Evolutionary conservation across 2,113 vertebrate species (phyloP).

Genomic region (Mesocricetus auratus): DNA sequence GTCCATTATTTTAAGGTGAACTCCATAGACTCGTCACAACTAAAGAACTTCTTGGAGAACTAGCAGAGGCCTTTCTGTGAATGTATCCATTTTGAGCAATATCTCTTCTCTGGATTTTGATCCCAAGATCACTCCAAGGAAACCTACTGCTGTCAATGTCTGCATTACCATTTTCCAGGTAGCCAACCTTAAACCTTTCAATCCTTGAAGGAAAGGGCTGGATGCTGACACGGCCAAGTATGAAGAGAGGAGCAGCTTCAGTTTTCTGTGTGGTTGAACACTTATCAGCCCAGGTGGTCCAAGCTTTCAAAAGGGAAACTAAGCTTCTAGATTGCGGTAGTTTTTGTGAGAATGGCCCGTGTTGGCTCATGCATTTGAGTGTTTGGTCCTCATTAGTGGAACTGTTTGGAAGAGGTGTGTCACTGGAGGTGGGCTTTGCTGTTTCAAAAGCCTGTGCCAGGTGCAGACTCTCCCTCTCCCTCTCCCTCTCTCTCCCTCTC

Average conservation of each 20-base stretch:
- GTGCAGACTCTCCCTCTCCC: not conserved
- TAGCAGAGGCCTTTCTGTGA: not conserved
- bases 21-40: not conserved
- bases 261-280: not conserved
- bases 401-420: not conserved
- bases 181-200: not conserved
- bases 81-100: not conserved
- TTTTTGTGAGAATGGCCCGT: not conserved
- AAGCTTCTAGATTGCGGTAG: not conserved
- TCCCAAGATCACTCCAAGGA: not conserved
- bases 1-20: not conserved
- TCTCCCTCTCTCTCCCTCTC: no score
- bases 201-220: not conserved
- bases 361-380: not conserved
- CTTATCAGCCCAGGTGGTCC: not conserved
- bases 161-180: not conserved
- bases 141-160: not conserved
- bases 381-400: not conserved
- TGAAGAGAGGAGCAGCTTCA: not conserved
- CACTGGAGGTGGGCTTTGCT: not conserved
- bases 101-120: not conserved
- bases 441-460: not conserved
- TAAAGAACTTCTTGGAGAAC: not conserved
- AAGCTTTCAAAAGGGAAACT: not conserved
- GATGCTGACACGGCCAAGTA: not conserved